A percentile compares a stretch with the other conserved stretches of the same genome.
These are phyloP conservation scores for Gastracanthus pulcherrimus DNA, from an alignment of 2,888 invertebrate species.

Conservation along the genomic window DNA sequence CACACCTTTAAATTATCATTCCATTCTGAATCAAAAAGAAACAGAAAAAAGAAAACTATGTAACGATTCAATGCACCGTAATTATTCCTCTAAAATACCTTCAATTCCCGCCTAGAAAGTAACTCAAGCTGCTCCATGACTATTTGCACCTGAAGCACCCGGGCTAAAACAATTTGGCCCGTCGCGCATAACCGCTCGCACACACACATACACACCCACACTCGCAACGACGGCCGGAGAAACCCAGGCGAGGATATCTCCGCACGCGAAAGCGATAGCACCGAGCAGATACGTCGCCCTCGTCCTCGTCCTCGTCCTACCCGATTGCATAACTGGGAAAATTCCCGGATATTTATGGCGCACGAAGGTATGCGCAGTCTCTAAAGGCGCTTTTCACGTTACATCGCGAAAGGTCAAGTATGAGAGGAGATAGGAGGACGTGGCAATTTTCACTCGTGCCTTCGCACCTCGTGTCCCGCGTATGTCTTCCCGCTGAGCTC, in stretches of 20 bases:
- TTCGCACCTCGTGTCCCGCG: constrained; percentile 2
- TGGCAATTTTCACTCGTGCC: constrained; percentile 43
- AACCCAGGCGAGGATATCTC: background rate
- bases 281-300: background rate
- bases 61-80: too few species aligned
- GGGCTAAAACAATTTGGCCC: too few species aligned
- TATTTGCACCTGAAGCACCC: too few species aligned
- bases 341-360: constrained; percentile 65
- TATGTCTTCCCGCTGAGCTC: constrained; percentile 3
- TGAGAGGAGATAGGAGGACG: background rate
- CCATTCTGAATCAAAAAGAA: too few species aligned
- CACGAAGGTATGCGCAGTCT: constrained; percentile 43
- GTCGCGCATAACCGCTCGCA: too few species aligned
- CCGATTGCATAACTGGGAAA: constrained; percentile 52
- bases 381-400: background rate
- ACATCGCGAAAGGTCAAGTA: constrained; percentile 38
- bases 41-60: too few species aligned
- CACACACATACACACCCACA: background rate
- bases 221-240: background rate
- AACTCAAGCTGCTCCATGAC: too few species aligned
- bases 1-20: too few species aligned
- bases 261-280: constrained; percentile 22
- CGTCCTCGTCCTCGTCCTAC: background rate
- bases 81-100: too few species aligned
- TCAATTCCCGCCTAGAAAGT: too few species aligned